Evolutionary conservation across 1,140 invertebrate genomes (phyloP), one percentile per base, ranked within the genome.

Genomic region (Papilio glaucus): DNA sequence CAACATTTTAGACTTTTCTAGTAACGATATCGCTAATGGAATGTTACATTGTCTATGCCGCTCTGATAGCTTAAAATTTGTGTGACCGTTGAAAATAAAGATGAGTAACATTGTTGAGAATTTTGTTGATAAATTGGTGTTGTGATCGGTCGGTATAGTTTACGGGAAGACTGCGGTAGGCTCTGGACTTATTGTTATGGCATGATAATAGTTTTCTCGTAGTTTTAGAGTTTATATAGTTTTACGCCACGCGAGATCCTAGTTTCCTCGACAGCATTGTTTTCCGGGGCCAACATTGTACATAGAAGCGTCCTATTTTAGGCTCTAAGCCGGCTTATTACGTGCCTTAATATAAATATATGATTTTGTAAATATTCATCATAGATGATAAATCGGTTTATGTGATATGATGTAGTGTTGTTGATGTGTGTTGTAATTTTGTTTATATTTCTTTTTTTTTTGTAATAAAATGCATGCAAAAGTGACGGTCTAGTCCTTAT

Each of bases 251-350:
- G 15, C 67, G 67, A 73, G 53, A 72, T 79, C 67, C 71, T 73
- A 41, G 41, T 75, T 73, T 74, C 63, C 53, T 49, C 60, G 39
- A 79, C 72, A 77, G 57, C 75, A 77, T 90, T 33, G 6, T 33
- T 88, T 88, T 80, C 89, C 81, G 86, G 87, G 86, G 82, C 84
- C 84, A 88, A 88, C 73, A 71, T 78, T 88, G 85, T 88, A 85
- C 76, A 87, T 85, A 85, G 53, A 72, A 60, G 71, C 74, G 76
- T 85, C 80, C 83, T 82, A 71, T 76, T 57, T 57, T 57, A 77
- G 87, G 87, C 87, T 89, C 76, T 61, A 86, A 89, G 87, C 85
- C 86, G 76, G 77, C 77, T 84, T 71, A 18, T 74, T 72, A 68
- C 60, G 77, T 80, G 80, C 78, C 80, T 80, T 82, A 77, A 72